phyloP scores from a whole-genome alignment of 2,797 vertebrate species.

The Premnoplex brunnescens region DNA sequence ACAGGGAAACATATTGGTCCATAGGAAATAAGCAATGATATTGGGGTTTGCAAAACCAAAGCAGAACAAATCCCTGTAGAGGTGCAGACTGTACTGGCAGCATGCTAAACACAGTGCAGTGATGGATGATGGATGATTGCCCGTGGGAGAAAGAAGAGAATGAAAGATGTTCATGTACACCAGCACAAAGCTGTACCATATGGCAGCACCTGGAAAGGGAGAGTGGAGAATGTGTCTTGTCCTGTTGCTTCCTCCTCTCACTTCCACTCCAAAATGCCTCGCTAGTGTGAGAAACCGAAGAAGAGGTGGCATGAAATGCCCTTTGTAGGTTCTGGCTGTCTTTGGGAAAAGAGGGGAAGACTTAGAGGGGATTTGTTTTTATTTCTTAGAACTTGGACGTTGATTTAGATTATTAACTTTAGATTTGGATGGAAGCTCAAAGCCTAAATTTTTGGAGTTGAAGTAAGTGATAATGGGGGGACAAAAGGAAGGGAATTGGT shows the following conservation, averaged over 20 bases:
- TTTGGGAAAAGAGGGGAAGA: neutral
- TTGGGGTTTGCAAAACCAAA: neutral
- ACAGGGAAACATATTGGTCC: neutral
- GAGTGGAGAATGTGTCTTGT: neutral
- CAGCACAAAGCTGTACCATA: neutral
- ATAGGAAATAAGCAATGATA: neutral
- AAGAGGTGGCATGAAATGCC: rapidly evolving
- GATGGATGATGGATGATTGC: neutral
- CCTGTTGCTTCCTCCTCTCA: neutral
- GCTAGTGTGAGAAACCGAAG: neutral
- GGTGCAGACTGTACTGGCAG: neutral
- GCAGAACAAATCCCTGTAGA: neutral
- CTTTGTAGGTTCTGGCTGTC: neutral
- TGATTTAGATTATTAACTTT: neutral
- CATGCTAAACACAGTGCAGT: neutral
- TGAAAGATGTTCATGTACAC: neutral
- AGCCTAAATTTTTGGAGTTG: neutral
- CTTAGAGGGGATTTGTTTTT: neutral
- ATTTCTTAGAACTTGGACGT: neutral
- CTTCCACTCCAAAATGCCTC: neutral
- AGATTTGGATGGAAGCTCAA: neutral
- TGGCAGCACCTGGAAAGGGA: neutral
- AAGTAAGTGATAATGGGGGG: neutral
- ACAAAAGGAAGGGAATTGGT: neutral
- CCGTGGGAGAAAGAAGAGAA: neutral